Evolutionary conservation across 2,113 vertebrate species (phyloP).

Genomic region (Daboia siamensis): DNA sequence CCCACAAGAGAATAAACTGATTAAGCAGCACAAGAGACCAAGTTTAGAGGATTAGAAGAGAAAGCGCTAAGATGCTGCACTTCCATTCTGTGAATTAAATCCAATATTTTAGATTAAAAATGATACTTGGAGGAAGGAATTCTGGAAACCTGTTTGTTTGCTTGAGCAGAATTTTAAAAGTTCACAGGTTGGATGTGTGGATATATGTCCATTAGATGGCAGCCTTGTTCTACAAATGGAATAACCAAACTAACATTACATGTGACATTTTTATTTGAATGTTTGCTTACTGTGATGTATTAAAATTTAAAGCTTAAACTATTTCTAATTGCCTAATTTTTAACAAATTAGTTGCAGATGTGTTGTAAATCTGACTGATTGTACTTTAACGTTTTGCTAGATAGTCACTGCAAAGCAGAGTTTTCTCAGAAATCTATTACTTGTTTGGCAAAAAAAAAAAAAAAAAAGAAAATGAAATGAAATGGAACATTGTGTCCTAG

Average conservation of each 20-base stretch:
- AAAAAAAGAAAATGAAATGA: neutral
- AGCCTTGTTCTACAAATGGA: constrained; percentile 63
- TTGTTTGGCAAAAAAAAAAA: neutral
- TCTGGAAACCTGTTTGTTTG: neutral
- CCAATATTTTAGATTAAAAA: neutral
- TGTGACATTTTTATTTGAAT: neutral
- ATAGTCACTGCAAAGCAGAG: neutral
- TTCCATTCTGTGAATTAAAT: neutral
- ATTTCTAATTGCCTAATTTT: neutral
- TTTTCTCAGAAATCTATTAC: neutral
- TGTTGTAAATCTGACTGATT: neutral
- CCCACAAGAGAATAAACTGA: neutral
- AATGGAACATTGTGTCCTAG: neutral
- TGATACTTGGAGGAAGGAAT: neutral
- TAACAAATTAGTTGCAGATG: neutral
- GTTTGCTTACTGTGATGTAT: neutral
- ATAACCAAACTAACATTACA: neutral
- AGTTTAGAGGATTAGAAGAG: neutral
- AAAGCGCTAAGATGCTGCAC: neutral
- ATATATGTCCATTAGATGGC: constrained; percentile 65
- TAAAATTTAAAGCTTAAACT: neutral
- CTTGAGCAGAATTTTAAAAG: neutral
- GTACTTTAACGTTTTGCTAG: neutral
- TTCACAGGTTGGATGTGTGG: constrained; percentile 22
- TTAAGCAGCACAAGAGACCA: neutral